A percentile compares a stretch with the other conserved stretches of the same genome.
These are phyloP conservation scores for Fregetta grallaria DNA, from an alignment of 2,113 vertebrate species.

Conservation along the genomic window DNA sequence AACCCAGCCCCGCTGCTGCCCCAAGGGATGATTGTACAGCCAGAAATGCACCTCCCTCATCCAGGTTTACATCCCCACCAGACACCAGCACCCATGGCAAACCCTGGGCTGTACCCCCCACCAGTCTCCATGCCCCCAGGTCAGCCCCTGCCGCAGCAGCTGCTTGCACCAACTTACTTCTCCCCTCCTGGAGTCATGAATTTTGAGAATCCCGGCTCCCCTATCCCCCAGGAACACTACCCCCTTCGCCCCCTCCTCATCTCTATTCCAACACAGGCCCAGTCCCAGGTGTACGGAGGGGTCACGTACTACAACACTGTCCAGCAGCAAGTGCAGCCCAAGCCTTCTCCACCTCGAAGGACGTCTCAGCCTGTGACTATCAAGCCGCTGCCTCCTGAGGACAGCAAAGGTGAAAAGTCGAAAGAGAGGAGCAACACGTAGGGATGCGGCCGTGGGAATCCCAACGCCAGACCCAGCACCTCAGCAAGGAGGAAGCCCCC, in stretches of 20 bases:
- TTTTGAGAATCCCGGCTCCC: slow-evolving; percentile 89
- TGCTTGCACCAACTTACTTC: slow-evolving; percentile 92
- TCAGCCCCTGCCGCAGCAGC: slow-evolving; percentile 86
- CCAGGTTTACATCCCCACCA: slow-evolving; percentile 95
- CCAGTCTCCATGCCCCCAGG: slow-evolving; percentile 85
- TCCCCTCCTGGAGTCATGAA: slow-evolving; percentile 95
- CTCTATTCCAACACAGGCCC: slow-evolving; percentile 89
- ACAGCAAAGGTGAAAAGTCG: slow-evolving; percentile 66
- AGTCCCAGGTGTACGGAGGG: slow-evolving; percentile 94
- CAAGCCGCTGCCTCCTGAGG: slow-evolving; percentile 94
- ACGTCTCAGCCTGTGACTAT: slow-evolving; percentile 94
- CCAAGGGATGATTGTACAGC: slow-evolving; percentile 96
- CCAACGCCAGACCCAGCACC: background rate
- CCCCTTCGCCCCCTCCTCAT: slow-evolving; percentile 82
- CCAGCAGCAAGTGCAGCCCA: slow-evolving; percentile 97
- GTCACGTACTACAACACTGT: slow-evolving; percentile 98
- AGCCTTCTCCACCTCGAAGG: slow-evolving; percentile 93
- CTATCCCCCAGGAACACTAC: slow-evolving; percentile 83
- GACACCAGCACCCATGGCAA: slow-evolving; percentile 86
- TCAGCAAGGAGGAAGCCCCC: slow-evolving; percentile 18
- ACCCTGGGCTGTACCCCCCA: slow-evolving; percentile 87
- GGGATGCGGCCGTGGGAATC: background rate
- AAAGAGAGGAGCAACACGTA: slow-evolving; percentile 69
- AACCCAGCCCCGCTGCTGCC: slow-evolving; percentile 89
- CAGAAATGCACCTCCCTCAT: slow-evolving; percentile 94